phyloP scores from a whole-genome alignment of 2,888 invertebrate species.

The Cinara cedri region DNA sequence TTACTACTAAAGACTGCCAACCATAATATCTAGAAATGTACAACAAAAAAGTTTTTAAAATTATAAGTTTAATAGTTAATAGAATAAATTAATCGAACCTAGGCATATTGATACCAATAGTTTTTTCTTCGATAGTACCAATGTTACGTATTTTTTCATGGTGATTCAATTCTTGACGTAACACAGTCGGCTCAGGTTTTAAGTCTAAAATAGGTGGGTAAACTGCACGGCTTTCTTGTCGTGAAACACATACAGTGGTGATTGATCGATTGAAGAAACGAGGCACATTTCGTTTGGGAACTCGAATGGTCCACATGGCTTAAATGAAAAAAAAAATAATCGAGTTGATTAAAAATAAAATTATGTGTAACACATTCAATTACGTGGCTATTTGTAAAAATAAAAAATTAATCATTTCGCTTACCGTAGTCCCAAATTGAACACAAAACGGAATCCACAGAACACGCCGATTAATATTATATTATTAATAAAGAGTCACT shows the following conservation, averaged over 20 bases:
- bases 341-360: not conserved
- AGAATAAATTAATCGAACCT: conserved; percentile 13
- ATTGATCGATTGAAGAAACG: not conserved
- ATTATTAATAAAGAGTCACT: no score
- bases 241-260: not conserved
- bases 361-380: not conserved
- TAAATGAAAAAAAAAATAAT: not conserved
- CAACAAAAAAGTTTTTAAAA: no score
- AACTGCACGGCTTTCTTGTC: conserved; percentile 37
- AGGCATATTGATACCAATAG: conserved; percentile 82
- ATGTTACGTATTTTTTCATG: conserved; percentile 59
- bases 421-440: not conserved
- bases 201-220: conserved; percentile 55
- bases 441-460: not conserved
- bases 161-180: conserved; percentile 21
- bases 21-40: conserved; percentile 73
- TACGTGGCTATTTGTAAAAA: not conserved
- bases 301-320: conserved; percentile 40
- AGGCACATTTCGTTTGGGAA: not conserved
- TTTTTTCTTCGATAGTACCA: conserved; percentile 81
- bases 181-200: conserved; percentile 2
- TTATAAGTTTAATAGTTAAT: not conserved
- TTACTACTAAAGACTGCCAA: conserved; percentile 70
- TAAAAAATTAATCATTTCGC: not conserved
- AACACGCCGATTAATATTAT: no score